Evolutionary conservation across 2,113 vertebrate genomes (phyloP), one percentile per base, ranked within the genome.

Genomic region (Canis aureus): DNA sequence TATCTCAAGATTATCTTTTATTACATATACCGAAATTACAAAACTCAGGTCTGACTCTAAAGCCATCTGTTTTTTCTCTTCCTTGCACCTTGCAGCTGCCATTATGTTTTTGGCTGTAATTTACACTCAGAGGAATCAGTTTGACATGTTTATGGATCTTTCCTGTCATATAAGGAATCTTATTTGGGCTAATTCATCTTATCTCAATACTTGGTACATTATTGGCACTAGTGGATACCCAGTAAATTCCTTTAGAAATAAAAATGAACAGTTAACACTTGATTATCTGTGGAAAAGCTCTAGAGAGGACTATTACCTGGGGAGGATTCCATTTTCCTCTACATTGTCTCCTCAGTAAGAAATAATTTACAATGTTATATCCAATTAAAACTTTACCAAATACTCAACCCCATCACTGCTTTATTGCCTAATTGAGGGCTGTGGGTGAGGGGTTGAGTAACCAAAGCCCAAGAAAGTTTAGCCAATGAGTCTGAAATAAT

Each of bases 231-330:
- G 5, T 53, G 5, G 32, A 25, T 67, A 3, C 73, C 88, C 60
- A 95, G 43, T n/a, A 74, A 53, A 81, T 92, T 90, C 3, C 89
- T 90, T 96, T 66, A 12, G 13, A 84, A 96, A 81, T 90, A 91
- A 85, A 95, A 89, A 87, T 32, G 93, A 91, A 49, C 0, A 60
- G 59, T 25, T 92, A 43, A 88, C 9, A 53, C 17, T 86, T 87
- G 51, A 66, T 89, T 87, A 51, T 92, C 53, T 71, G 13, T 67
- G 78, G 25, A 49, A 95, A 96, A 25, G 11, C 16, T 71, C 62
- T 89, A 93, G 82, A 89, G 29, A 84, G 84, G 17, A 71, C 11
- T 4, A 60, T 27, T 79, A 89, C 64, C 32, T 23, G 13, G 51
- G 17, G 25, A 91, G 6, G 38, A 89, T 51, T 93, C 25, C 15